Conservation (phyloP, 2,888 invertebrate species). For the Drosophila neutralis region DNA sequence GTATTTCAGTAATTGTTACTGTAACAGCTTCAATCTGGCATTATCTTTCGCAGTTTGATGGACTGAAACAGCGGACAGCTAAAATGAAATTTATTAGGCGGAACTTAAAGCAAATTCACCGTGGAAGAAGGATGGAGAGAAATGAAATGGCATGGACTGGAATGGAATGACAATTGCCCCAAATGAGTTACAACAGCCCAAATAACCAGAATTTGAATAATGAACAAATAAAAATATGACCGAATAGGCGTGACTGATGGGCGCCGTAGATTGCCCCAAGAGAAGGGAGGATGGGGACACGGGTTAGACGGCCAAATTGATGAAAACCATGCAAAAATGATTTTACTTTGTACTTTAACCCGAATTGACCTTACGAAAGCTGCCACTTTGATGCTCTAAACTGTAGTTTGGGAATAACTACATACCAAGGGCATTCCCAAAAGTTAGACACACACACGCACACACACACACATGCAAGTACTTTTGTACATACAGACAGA, state of each 20-base stretch:
- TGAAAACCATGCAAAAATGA: constrained; percentile 1
- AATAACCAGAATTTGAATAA: constrained; percentile 37
- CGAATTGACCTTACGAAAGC: constrained; percentile 26
- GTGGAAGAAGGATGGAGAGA: constrained; percentile 1
- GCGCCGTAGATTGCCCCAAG: constrained; percentile 23
- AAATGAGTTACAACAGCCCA: constrained; percentile 29
- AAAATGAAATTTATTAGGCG: constrained; percentile 45
- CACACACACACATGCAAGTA: not conserved
- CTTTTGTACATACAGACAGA: constrained; percentile 11
- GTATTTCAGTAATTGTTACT: not conserved
- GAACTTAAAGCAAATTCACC: constrained; percentile 24
- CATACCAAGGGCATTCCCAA: constrained; percentile 25
- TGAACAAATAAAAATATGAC: constrained; percentile 42
- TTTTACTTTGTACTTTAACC: constrained; percentile 27
- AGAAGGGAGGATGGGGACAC: not conserved
- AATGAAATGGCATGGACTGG: not conserved
- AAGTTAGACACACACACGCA: constrained; percentile 16
- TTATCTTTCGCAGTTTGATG: constrained; percentile 5
- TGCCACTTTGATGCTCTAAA: constrained; percentile 35
- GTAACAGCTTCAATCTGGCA: constrained; percentile 3
- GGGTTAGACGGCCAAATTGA: constrained; percentile 18
- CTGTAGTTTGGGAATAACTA: constrained; percentile 47
- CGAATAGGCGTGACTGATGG: constrained; percentile 17
- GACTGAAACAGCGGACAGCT: constrained; percentile 21
- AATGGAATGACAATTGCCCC: constrained; percentile 34